Base-by-base conservation (phyloP, 2,113 vertebrate species). In the Larimichthys polyactis region DNA sequence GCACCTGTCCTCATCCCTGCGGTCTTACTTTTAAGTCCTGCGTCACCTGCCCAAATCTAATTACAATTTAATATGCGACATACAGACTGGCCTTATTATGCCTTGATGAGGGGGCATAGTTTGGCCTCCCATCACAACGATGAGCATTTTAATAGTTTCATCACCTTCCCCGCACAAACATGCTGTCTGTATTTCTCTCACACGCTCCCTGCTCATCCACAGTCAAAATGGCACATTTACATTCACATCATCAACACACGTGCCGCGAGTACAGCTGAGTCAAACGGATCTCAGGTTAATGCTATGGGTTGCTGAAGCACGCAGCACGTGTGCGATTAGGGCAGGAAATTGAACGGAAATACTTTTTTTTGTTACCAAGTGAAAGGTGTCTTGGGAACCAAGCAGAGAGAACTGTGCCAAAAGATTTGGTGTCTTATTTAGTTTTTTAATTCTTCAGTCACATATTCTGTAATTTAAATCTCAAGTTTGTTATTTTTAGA, bases 111-210 rank as follows among this genome's bases (percentile, higher is more conserved):
- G 83, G 86, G 67, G 79, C 84, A 81, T 78, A 79, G 82, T 88
- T 81, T 84, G 83, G 69, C 75, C 85, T 90, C 55, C 68, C 74
- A 67, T 91, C 90, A 81, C 82, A 87, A 71, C 68, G 79, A 87
- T 85, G 77, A 69, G 87, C 78, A 82, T 85, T 87, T 84, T 85
- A 91, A 91, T 90, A 29, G 77, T 75, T 83, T 89, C 52, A 82
- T 71, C 74, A 82, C 46, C 64, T 74, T 48, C 15, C 54, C 60
- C 22, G 55, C 85, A 83, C 82, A 74, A 84, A 59, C 66, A 73
- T 7, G 40, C 43, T 71, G 72, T 29, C 58, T 78, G 54, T 27
- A 29, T 64, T 48, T 64, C 70, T 67, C 60, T 67, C 71, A 78
- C 60, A 64, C 43, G 57, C 52, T 63, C 36, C 19, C 46, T 51